Conservation (phyloP, 2,888 invertebrate species). For the Tetrapedia diversipes region DNA sequence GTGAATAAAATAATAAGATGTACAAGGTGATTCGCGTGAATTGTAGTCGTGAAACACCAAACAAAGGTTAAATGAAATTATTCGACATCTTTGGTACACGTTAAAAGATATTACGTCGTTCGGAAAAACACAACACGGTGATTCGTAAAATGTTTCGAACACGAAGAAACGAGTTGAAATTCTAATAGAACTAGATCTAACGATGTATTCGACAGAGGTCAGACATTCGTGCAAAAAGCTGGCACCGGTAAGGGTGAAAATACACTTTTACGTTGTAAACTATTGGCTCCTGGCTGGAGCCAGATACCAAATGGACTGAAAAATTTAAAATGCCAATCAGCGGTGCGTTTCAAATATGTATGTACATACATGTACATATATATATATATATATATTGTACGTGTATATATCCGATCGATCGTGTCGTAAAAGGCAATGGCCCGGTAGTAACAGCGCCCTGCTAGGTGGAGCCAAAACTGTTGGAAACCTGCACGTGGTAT, state of each 20-base stretch:
- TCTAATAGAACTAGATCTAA: not conserved
- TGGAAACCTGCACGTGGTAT: constrained; percentile 52
- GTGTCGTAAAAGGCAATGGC: constrained; percentile 79
- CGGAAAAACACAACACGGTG: too few relatives aligned
- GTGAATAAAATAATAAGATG: too few relatives aligned
- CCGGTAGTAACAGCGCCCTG: constrained; percentile 74
- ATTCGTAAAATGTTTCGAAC: too few relatives aligned
- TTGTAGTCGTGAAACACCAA: too few relatives aligned
- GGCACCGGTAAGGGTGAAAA: constrained; percentile 31
- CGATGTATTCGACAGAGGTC: not conserved
- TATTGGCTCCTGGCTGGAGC: constrained; percentile 46
- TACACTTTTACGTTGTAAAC: constrained; percentile 44
- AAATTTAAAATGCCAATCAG: constrained; percentile 81
- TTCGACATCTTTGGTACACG: too few relatives aligned
- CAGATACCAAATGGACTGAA: constrained; percentile 75
- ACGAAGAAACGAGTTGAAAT: not conserved
- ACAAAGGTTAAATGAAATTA: too few relatives aligned
- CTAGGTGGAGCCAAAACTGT: constrained; percentile 71
- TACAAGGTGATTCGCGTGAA: too few relatives aligned
- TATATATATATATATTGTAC: too few relatives aligned
- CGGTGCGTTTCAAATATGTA: constrained; percentile 74
- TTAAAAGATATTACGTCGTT: too few relatives aligned
- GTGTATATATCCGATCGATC: constrained; percentile 68
- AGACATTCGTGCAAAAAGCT: constrained; percentile 5
- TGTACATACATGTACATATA: constrained; percentile 27